These are phyloP conservation scores for Ecliptopera silaceata DNA, from an alignment of 2,888 invertebrate genomes.

Conservation along the genomic window DNA sequence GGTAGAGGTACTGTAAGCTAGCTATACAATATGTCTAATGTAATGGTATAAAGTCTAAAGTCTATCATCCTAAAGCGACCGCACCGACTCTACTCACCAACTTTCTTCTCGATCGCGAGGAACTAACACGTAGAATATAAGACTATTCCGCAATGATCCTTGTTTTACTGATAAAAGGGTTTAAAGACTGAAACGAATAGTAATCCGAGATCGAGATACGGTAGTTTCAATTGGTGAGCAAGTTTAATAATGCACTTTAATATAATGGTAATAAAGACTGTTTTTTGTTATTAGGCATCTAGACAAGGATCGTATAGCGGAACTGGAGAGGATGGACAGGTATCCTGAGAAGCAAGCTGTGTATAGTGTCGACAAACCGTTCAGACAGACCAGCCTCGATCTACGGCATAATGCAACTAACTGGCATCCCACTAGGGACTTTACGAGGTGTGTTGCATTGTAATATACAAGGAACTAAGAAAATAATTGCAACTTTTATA, in stretches of 20 bases:
- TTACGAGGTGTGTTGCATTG: conserved; percentile 62
- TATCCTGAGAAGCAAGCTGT: conserved; percentile 79
- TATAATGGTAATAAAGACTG: too few species aligned
- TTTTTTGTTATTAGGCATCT: conserved; percentile 57
- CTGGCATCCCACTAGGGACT: conserved; percentile 78
- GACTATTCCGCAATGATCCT: too few species aligned
- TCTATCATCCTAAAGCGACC: neutral
- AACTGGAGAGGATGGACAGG: conserved; percentile 75
- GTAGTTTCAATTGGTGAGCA: too few species aligned
- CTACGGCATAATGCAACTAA: conserved; percentile 68
- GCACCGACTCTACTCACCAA: too few species aligned
- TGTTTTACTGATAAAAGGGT: too few species aligned
- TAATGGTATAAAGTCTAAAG: neutral
- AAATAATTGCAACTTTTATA: too few species aligned
- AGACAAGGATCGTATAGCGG: conserved; percentile 75
- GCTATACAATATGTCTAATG: neutral
- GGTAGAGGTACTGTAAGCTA: too few species aligned
- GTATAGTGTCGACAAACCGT: conserved; percentile 79
- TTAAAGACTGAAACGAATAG: too few species aligned
- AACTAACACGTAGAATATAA: too few species aligned
- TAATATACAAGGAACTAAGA: neutral
- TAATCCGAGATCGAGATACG: too few species aligned
- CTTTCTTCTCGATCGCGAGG: too few species aligned
- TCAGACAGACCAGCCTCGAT: conserved; percentile 77
- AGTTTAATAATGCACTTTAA: too few species aligned